Evolutionary conservation across 92 coral and sea anemone genomes (phyloP), one percentile per base, ranked within the genome.

Genomic region (Nematostella vectensis): DNA sequence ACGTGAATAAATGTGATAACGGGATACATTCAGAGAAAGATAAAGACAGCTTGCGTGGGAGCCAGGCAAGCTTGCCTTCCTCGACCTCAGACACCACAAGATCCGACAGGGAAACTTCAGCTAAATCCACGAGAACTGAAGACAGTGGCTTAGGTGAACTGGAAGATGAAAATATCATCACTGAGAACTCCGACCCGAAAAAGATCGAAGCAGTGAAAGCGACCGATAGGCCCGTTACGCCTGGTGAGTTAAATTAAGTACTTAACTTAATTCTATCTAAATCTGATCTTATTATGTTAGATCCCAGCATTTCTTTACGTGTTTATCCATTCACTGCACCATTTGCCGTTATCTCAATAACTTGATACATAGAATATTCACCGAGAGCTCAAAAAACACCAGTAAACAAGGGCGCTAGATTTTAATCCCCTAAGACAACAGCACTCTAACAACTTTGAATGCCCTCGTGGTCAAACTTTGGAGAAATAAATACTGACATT

Each of bases 101-200:
- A 27, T 80, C 81, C 11, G 88, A 80, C 57, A 73, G 99, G 12
- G 93, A 93, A 57, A 87, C 64, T 33, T 93, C 99, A 10, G 99
- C 99, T 0, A 69, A 71, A 53, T 93, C 99, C 18, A 93, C 88
- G 3, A 74, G 99, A 71, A 93, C 99, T 9, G 65, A 80, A n/a
- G 99, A 93, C 23, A 93, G 99, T 25, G 99, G 99, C 16, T 54
- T 93, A 25, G 86, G 99, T 22, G 99, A 93, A 47, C 53, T 82
- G 11, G 88, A 78, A 24, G 75, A 59, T 2, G 75, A 75, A n/a
- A 40, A 48, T 50, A 62, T 87, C 8, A 47, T 93, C 27, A 74
- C 94, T 19, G 99, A 86, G 54, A 26, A 71, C 48, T 78, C 93
- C 1, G 61, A 70, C 28, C 52, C 43, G 20, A 83, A 75, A 23